Conservation (phyloP, 2,113 vertebrate genomes). For the Takifugu bimaculatus region DNA sequence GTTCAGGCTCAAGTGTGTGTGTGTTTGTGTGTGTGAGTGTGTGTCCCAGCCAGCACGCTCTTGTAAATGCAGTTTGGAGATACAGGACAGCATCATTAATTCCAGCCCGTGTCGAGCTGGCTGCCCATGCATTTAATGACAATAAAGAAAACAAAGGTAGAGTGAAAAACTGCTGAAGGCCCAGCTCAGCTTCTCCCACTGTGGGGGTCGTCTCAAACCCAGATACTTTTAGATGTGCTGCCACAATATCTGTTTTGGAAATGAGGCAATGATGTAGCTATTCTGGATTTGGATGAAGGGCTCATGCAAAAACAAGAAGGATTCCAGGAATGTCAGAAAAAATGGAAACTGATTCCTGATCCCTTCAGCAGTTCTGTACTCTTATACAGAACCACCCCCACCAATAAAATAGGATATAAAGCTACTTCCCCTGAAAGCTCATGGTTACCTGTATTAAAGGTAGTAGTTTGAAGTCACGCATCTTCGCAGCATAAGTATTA, state of each 20-base stretch:
- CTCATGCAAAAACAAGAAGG: conserved; percentile 55
- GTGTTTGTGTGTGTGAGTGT: conserved; percentile 9
- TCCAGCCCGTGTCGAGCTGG: not conserved
- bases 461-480: no score
- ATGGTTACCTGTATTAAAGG: not conserved
- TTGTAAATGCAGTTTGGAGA: not conserved
- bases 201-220: conserved; percentile 16
- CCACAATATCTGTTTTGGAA: conserved; percentile 43
- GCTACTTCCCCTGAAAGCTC: not conserved
- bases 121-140: conserved; percentile 12
- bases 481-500: no score
- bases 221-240: conserved; percentile 30
- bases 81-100: conserved; percentile 3
- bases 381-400: no score
- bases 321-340: conserved; percentile 59
- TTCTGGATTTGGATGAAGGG: conserved; percentile 54
- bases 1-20: conserved; percentile 15
- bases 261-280: conserved; percentile 31
- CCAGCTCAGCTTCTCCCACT: conserved; percentile 22
- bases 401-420: no score
- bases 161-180: conserved; percentile 29
- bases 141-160: conserved; percentile 23
- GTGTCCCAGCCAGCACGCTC: not conserved
- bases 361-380: not conserved
- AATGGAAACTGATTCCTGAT: conserved; percentile 27